Conservation (phyloP, 64 coral and sea anemone species). For the Montipora capricornis region DNA sequence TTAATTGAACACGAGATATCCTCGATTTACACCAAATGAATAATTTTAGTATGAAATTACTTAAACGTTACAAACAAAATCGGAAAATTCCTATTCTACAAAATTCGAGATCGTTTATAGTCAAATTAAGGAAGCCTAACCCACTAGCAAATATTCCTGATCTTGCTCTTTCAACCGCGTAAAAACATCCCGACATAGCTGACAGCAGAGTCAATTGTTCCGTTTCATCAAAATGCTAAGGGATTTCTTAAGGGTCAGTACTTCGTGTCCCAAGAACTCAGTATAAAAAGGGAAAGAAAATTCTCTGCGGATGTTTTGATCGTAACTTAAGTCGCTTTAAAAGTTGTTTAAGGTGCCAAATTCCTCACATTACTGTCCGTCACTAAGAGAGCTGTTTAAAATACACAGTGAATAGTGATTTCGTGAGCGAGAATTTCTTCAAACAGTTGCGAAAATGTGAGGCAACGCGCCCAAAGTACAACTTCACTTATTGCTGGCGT, state of each 20-base stretch:
- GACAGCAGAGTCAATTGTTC: not conserved
- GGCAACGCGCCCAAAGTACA: not conserved
- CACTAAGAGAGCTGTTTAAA: not conserved
- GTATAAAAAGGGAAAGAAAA: not conserved
- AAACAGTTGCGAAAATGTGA: constrained; percentile 11
- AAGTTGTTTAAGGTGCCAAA: not conserved
- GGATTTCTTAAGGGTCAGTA: too few relatives aligned
- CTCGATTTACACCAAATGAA: not conserved
- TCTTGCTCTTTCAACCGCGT: not conserved
- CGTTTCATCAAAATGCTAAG: not conserved
- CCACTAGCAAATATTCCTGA: too few relatives aligned
- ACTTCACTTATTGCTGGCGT: not conserved
- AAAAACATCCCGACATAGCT: not conserved
- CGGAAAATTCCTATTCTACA: too few relatives aligned
- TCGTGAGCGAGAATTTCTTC: not conserved
- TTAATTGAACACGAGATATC: not conserved
- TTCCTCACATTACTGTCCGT: constrained; percentile 18
- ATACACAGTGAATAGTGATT: constrained; percentile 13
- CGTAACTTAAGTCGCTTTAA: not conserved
- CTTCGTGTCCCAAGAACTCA: not conserved
- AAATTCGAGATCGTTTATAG: too few relatives aligned
- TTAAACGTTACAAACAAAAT: not conserved
- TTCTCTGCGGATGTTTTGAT: not conserved
- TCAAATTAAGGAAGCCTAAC: too few relatives aligned
- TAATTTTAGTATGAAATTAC: not conserved